A percentile compares a stretch with the other conserved stretches of the same genome.
Conservation (phyloP, 2,888 invertebrate genomes). For the Epiblema foenella region DNA sequence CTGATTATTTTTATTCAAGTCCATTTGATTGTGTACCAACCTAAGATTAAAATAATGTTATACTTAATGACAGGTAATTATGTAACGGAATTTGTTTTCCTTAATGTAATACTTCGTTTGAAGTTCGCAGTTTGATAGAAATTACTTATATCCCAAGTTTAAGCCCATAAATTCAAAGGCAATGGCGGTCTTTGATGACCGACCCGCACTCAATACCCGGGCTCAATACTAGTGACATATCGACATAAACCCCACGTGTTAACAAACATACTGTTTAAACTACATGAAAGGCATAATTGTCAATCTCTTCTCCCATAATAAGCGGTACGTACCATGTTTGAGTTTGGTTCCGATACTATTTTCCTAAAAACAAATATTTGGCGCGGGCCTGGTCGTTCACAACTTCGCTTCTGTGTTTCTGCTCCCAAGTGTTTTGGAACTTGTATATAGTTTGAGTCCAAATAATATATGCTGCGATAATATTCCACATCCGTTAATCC, state of each 20-base stretch:
- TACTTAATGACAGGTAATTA: background rate
- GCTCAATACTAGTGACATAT: slow-evolving; percentile 29
- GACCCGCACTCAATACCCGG: slow-evolving; percentile 21
- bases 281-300: slow-evolving; percentile 36
- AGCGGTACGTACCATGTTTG: slow-evolving; percentile 30
- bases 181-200: slow-evolving; percentile 28
- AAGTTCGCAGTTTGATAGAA: background rate
- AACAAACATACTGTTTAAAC: slow-evolving; percentile 37
- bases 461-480: slow-evolving; percentile 16
- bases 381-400: slow-evolving; percentile 11
- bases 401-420: slow-evolving; percentile 25
- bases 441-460: slow-evolving; percentile 16
- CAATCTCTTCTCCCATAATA: slow-evolving; percentile 27
- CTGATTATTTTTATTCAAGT: too few species aligned
- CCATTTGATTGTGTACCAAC: too few species aligned
- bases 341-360: slow-evolving; percentile 42
- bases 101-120: background rate
- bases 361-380: slow-evolving; percentile 42
- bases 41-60: background rate
- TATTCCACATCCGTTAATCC: slow-evolving; percentile 24
- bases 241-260: slow-evolving; percentile 25
- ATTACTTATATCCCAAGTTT: slow-evolving; percentile 9
- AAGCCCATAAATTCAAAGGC: slow-evolving; percentile 20
- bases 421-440: slow-evolving; percentile 22
- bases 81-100: background rate